Evolutionary conservation across 1,140 invertebrate genomes (phyloP).

Genomic region (Trichonephila clavipes): DNA sequence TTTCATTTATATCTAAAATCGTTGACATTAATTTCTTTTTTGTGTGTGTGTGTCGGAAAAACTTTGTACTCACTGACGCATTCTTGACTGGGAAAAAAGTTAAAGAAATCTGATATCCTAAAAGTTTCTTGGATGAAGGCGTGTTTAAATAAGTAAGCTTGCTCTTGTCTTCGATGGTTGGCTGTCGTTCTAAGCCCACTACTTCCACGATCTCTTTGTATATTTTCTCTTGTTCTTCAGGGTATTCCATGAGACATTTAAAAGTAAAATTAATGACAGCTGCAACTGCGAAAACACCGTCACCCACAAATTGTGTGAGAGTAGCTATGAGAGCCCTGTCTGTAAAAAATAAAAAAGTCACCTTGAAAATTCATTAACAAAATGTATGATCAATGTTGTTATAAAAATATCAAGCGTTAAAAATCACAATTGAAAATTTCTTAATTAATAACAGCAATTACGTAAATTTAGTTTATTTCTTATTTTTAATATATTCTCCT

Average conservation of each 20-base stretch:
- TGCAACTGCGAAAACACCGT: slow-evolving; percentile 26
- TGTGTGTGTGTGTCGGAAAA: too few relatives aligned
- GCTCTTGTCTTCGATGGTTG: slow-evolving; percentile 37
- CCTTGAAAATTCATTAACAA: too few relatives aligned
- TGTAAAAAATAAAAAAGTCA: not conserved
- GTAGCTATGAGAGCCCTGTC: not conserved
- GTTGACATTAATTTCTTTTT: too few relatives aligned
- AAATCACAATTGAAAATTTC: too few relatives aligned
- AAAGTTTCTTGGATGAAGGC: slow-evolving; percentile 21
- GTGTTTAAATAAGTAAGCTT: slow-evolving; percentile 8
- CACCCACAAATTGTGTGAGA: slow-evolving; percentile 40
- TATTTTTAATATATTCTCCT: too few relatives aligned
- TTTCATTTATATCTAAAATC: too few relatives aligned
- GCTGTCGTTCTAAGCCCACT: not conserved
- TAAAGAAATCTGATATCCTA: slow-evolving; percentile 13
- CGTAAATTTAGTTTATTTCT: too few relatives aligned
- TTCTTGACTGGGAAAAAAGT: slow-evolving; percentile 20
- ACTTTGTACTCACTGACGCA: slow-evolving; percentile 5
- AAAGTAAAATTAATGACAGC: not conserved
- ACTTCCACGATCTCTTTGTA: slow-evolving; percentile 44
- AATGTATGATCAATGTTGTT: too few relatives aligned
- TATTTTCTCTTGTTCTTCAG: slow-evolving; percentile 53
- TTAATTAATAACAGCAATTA: too few relatives aligned
- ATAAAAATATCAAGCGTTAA: too few relatives aligned
- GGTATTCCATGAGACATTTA: slow-evolving; percentile 1